Percentiles rank a stretch among this genome's conserved stretches.
phyloP scores from a whole-genome alignment of 2,113 vertebrate species.

The Vireo altiloquus region DNA sequence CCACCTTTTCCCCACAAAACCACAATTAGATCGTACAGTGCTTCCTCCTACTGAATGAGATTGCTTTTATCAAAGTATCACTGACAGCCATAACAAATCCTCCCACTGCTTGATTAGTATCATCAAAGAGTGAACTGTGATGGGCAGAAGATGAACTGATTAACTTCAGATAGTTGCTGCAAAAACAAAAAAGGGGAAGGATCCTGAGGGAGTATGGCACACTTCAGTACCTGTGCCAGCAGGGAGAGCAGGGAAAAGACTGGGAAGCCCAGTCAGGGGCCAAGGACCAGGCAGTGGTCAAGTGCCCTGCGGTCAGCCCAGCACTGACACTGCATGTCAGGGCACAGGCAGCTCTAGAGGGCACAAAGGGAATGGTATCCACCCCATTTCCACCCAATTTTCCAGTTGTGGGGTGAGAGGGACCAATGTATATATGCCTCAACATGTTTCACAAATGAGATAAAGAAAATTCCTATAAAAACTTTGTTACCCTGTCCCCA shows the following conservation, averaged over 20 bases:
- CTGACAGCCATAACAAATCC: background rate
- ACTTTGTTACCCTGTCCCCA: too few species aligned
- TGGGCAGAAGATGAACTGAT: background rate
- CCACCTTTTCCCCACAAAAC: background rate
- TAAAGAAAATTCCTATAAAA: too few species aligned
- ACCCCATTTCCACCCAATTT: background rate
- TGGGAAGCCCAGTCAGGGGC: background rate
- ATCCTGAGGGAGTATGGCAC: accelerated
- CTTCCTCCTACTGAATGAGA: background rate
- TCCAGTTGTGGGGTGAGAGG: too few species aligned
- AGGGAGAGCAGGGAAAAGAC: background rate
- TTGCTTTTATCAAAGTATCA: background rate
- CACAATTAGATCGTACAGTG: accelerated
- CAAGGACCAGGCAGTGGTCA: too few species aligned
- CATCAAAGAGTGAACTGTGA: background rate
- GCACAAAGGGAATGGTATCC: background rate
- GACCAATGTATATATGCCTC: too few species aligned
- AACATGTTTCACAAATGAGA: too few species aligned
- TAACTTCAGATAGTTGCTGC: background rate
- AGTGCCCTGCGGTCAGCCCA: accelerated
- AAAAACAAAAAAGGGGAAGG: background rate
- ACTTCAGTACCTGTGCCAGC: background rate
- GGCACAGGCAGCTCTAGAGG: accelerated
- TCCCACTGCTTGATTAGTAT: background rate
- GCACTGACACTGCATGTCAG: background rate